Evolutionary conservation across 2,797 vertebrate species (phyloP), one percentile per base, ranked within the genome.

Genomic region (Tokudaia muenninki): DNA sequence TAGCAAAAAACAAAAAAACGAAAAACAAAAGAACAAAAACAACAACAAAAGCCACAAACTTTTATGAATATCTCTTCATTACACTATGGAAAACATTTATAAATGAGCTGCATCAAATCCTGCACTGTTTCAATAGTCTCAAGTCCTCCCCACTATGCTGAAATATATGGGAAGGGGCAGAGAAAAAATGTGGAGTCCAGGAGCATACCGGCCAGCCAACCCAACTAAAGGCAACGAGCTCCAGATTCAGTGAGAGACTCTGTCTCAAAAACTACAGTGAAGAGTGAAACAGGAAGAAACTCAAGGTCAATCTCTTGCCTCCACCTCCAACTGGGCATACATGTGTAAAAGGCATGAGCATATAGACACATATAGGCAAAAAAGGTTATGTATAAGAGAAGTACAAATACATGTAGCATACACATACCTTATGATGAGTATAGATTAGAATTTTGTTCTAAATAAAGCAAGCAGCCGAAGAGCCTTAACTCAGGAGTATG

Each of bases 51-150:
- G 82, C 11, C 52, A 22, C 4, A 70, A 21, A 9, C 11, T 87
- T 89, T 92, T 67, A 52, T 65, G n/a, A 92, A 7, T 78, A 13
- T 57, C 0, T 87, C 19, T 81, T 88, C 41, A 84, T 95, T 83
- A n/a, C 3, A 57, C 37, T 6, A n/a, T 50, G 1, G 0, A 9
- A 41, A 87, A 41, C 17, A 63, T 82, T 95, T 92, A 63, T 92
- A 92, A 91, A 57, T 77, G 31, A 37, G 61, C 6, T 74, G 21
- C 3, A 41, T 26, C 75, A 78, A 92, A 86, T 55, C 34, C 34
- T 84, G 26, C 24, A 47, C 86, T 90, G 31, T 93, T 24, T 92
- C 52, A n/a, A 26, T 89, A 61, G 44, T 83, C 94, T 90, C n/a
- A 95, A 67, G 72, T 59, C 41, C 22, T 96, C 88, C 55, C 44